Evolutionary conservation across 2,797 vertebrate genomes (phyloP), one percentile per base, ranked within the genome.

Genomic region (Cyprinodon diabolis): DNA sequence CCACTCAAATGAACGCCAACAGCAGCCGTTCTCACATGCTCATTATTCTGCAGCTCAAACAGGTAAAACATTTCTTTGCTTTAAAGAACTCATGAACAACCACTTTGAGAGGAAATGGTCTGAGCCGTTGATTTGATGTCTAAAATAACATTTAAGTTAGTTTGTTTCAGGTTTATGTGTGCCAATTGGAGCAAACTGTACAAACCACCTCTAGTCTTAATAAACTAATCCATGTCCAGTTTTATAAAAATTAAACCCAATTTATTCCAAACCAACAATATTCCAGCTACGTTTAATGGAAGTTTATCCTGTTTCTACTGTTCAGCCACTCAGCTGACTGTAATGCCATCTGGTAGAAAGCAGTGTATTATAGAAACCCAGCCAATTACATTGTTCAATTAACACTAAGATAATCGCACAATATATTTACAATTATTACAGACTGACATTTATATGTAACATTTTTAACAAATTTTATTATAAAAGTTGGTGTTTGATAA

Each of bases 21-120:
- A 98, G 97, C 91, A 97, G 97, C 78, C 93, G 95, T 19, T 97
- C 96, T 0, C 96, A 97, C 86, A 94, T 97, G 96, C 94, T 97
- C 71, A 94, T 96, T 66, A 94, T 94, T 74, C 89, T 98, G 48
- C 96, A 95, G 75, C 94, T 97, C 81, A 96, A 96, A 87, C 95
- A 97, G 96, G 96, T 95, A 17, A 52, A 54, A 1, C 6, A 23
- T 2, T 19, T 54, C 6, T 11, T 3, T 5, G 21, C 17, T 40
- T 62, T 40, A 10, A 4, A 25, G 25, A 48, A 43, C 1, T 4
- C 2, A 43, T 4, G 4, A 45, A 14, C 23, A 62, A 51, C 4
- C 58, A 62, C 25, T 62, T 62, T 40, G 14, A 40, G 17, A 63
- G 60, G 19, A 63, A 43, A 12, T 14, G 13, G 11, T 58, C 56